Evolutionary conservation across 2,888 invertebrate species (phyloP).

Genomic region (Tipula unca): DNA sequence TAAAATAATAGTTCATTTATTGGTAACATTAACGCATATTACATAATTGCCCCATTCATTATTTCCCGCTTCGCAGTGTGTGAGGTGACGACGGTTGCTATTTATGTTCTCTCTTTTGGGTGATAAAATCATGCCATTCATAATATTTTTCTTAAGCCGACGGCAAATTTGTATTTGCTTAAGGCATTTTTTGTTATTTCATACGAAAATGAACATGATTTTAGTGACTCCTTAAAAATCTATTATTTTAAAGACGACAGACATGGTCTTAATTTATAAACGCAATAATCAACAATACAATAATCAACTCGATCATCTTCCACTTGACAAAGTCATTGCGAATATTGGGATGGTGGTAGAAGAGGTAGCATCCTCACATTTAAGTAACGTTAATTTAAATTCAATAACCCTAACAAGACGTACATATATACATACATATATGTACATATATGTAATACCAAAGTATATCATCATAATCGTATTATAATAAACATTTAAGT

Average conservation of each 20-base stretch:
- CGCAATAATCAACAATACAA: not conserved
- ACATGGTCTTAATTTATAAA: no score
- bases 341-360: not conserved
- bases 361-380: not conserved
- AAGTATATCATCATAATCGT: not conserved
- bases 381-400: not conserved
- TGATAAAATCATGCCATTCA: not conserved
- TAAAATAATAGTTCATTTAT: not conserved
- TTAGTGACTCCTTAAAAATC: not conserved
- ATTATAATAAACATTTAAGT: constrained; percentile 14
- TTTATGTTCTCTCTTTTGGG: not conserved
- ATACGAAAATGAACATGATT: not conserved
- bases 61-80: not conserved
- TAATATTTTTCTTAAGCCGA: not conserved
- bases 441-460: no score
- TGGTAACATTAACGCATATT: not conserved
- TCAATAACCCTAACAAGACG: not conserved
- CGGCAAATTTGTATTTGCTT: not conserved
- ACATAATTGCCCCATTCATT: not conserved
- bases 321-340: not conserved
- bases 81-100: not conserved
- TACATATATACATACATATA: no score
- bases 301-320: not conserved
- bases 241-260: not conserved
- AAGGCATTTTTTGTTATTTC: not conserved